Evolutionary conservation across 1,140 invertebrate species (phyloP).

Genomic region (Oedothorax gibbosus): DNA sequence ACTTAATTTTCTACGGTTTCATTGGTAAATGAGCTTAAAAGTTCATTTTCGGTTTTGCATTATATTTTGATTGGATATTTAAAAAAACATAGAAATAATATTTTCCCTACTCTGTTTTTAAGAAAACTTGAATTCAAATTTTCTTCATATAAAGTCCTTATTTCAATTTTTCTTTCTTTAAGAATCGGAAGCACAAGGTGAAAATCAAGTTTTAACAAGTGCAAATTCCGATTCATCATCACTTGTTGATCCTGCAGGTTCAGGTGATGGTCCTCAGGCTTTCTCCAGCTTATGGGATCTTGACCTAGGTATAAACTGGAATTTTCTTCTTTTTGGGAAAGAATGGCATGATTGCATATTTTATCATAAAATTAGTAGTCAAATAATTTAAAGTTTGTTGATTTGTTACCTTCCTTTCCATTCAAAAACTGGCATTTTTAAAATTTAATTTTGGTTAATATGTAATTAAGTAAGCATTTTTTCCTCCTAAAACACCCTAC

Average conservation of each 20-base stretch:
- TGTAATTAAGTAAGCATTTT: too few species aligned
- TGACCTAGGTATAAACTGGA: slow-evolving; percentile 9
- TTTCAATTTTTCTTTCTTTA: slow-evolving; percentile 3
- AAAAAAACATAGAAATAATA: too few species aligned
- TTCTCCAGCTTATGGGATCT: slow-evolving; percentile 22
- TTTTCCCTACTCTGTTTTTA: not conserved
- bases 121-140: not conserved
- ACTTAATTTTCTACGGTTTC: too few species aligned
- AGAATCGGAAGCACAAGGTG: slow-evolving; percentile 23
- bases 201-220: slow-evolving; percentile 2
- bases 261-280: not conserved
- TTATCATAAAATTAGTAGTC: too few species aligned
- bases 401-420: too few species aligned
- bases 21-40: not conserved
- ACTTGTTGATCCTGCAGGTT: not conserved
- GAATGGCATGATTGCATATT: too few species aligned
- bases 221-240: not conserved
- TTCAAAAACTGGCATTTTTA: too few species aligned
- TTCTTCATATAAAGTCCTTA: not conserved
- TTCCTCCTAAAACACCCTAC: too few species aligned
- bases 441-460: too few species aligned
- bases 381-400: too few species aligned
- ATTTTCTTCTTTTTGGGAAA: too few species aligned
- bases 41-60: not conserved
- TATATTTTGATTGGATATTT: too few species aligned